Base-by-base conservation (phyloP, 2,888 invertebrate species). In the Eumacrocentrus americanus region DNA sequence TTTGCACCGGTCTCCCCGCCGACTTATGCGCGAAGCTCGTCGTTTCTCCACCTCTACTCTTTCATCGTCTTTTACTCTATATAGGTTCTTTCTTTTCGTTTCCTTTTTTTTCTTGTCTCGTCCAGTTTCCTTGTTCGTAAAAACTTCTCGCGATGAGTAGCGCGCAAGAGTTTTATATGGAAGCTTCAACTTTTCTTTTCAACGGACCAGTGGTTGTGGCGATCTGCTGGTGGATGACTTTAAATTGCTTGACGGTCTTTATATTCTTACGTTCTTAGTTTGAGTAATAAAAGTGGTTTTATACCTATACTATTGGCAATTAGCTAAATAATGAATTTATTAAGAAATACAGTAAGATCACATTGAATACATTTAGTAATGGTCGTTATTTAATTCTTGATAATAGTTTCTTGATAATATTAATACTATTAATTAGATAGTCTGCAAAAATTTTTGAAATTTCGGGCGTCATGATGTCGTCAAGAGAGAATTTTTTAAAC, bases 1-100 rank as follows among this genome's bases (percentile, higher is more conserved):
- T 68, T 64, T 58, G 64, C 54, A 59, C 58, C 54, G 55, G 62
- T 62, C 54, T 50, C 57, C 54, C 55, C 46, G 37, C 37, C 58
- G 55, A 61, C 57, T 59, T 57, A 57, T 37, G 54, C 60, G 12
- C 12, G 20, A 42, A 11, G 42, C 20, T 9, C 20, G 18, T 63
- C 58, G 58, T 63, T 58, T 60, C 52, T 46, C 48, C 38, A 54
- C 44, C 48, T 35, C 29, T 57, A 34, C 40, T 47, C 42, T 50
- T 48, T 40, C 51, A 20, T 38, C 6, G 38, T 34, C 38, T 37
- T 29, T 29, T 29, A 29, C 9, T 29, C 29, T 29, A 29, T 29
- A 29, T 9, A 29, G 9, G n/a, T 57, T 16, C 38, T 48, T 53
- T 29, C 18, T 56, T 48, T 54, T 35, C 34, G 25, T 44, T 48